A percentile compares a stretch with the other conserved stretches of the same genome.
Evolutionary conservation across 1,140 invertebrate species (phyloP).

Genomic region (Samia ricini): DNA sequence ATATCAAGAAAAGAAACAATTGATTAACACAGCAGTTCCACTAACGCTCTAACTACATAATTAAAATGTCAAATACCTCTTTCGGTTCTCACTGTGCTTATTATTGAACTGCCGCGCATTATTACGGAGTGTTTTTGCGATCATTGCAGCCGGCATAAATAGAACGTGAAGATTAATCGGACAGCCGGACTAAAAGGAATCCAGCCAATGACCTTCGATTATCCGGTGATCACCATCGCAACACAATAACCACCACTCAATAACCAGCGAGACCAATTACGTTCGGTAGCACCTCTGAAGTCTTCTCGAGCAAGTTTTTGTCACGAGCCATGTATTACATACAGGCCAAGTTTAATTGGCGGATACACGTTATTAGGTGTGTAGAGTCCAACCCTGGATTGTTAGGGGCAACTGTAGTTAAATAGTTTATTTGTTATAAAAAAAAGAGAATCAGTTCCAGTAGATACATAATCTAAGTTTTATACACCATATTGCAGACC

Average conservation of each 20-base stretch:
- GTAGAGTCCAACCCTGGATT: constrained; percentile 30
- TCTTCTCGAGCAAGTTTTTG: constrained; percentile 59
- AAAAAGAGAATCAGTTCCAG: neutral
- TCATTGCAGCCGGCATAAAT: constrained; percentile 23
- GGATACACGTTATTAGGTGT: constrained; percentile 61
- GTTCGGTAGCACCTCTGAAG: constrained; percentile 64
- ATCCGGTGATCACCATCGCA: constrained; percentile 36
- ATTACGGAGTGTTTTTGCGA: constrained; percentile 33
- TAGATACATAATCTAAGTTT: neutral
- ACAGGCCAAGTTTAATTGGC: constrained; percentile 58
- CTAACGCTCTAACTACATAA: constrained; percentile 21
- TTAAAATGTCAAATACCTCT: constrained; percentile 43
- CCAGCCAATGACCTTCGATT: constrained; percentile 53
- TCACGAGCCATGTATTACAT: constrained; percentile 30
- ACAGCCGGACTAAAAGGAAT: constrained; percentile 24
- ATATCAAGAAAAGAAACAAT: neutral
- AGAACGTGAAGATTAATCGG: constrained; percentile 15
- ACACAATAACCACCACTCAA: constrained; percentile 49
- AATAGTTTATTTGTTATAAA: constrained; percentile 17
- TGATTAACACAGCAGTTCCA: neutral
- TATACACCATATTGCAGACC: too few relatives aligned
- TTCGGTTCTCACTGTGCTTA: constrained; percentile 31
- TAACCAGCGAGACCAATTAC: constrained; percentile 63
- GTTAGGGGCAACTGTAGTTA: constrained; percentile 22
- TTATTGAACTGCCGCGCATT: constrained; percentile 23